Percentiles rank a stretch among this genome's conserved stretches.
Conservation (phyloP, 2,113 vertebrate genomes). For the Oxyruncus cristatus region DNA sequence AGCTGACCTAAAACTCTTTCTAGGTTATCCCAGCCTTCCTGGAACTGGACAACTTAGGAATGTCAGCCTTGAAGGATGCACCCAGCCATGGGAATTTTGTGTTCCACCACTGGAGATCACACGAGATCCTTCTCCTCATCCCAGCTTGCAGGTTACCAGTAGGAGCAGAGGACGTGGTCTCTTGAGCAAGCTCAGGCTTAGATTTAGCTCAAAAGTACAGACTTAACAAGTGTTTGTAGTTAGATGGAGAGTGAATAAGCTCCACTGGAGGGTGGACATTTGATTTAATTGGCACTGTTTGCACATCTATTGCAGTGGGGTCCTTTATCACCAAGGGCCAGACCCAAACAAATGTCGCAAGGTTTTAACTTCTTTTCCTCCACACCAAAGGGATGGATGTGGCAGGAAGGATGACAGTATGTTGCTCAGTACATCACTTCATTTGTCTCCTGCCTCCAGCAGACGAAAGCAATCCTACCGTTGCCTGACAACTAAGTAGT, state of each 20-base stretch:
- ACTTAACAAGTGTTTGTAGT: neutral
- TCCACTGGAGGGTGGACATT: neutral
- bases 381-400: neutral
- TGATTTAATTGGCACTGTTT: neutral
- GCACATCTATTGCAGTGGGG: neutral
- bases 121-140: neutral
- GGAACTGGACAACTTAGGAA: neutral
- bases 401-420: neutral
- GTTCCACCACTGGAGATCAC: neutral
- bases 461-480: neutral
- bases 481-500: slow-evolving; percentile 6
- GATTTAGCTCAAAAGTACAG: neutral
- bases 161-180: accelerated
- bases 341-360: neutral
- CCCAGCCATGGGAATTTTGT: neutral
- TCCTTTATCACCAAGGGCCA: neutral
- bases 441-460: slow-evolving; percentile 9
- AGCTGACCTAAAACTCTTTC: neutral
- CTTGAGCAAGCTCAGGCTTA: neutral
- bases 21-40: neutral
- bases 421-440: neutral
- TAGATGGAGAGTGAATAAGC: neutral
- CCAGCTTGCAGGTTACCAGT: accelerated
- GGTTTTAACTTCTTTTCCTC: neutral
- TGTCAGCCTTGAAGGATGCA: accelerated